Percentiles rank a stretch among this genome's conserved stretches.
phyloP scores from a whole-genome alignment of 2,113 vertebrate species.

The Sarotherodon lohbergeri region DNA sequence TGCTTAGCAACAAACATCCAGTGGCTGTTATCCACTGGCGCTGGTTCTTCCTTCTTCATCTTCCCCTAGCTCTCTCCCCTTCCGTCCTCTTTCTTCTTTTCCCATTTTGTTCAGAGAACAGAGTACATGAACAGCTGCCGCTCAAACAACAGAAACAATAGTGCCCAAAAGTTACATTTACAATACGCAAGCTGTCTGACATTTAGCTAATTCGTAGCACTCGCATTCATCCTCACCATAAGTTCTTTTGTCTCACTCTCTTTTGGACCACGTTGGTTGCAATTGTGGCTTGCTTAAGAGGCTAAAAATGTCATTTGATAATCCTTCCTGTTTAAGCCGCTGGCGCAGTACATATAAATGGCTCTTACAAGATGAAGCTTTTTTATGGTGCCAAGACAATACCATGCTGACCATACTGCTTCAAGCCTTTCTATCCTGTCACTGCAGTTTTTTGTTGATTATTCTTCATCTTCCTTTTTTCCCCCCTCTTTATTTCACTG shows the following conservation, averaged over 20 bases:
- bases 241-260: conserved; percentile 28
- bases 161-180: neutral
- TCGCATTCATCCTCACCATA: neutral
- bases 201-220: conserved; percentile 32
- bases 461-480: neutral
- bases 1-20: conserved; percentile 61
- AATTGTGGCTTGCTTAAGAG: conserved; percentile 52
- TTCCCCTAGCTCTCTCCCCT: neutral
- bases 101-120: conserved; percentile 17
- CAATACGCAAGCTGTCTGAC: conserved; percentile 39
- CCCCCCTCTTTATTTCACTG: neutral
- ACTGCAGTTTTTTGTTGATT: neutral
- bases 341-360: conserved; percentile 26
- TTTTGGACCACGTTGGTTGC: conserved; percentile 30
- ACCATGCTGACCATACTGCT: neutral
- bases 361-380: conserved; percentile 33
- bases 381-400: conserved; percentile 26
- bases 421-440: neutral
- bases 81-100: neutral
- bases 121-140: neutral
- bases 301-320: conserved; percentile 59
- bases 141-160: conserved; percentile 22
- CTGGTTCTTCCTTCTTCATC: neutral
- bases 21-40: conserved; percentile 23
- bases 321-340: conserved; percentile 60